Base-by-base conservation (phyloP, 1,140 invertebrate species). In the Bombus waltoni region DNA sequence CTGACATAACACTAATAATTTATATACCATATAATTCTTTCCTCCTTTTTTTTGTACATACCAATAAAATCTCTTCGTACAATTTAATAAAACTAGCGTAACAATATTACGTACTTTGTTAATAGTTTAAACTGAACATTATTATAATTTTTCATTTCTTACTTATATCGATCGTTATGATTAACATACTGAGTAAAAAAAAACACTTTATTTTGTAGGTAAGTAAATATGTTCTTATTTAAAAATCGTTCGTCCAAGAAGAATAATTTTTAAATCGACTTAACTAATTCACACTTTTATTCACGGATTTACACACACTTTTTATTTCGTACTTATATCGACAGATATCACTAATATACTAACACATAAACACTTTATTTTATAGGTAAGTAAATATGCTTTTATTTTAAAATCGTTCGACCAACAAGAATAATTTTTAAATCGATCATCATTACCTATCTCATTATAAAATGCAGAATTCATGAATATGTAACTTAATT, bases 1-100 rank as follows among this genome's bases (percentile, higher is more conserved):
- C 70, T 82, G 74, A 80, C 76, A 72, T 91, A 87, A 90, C 73
- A 80, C 79, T 88, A 85, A 91, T 92, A 74, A 91, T 93, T 91
- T 91, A 88, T 92, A 92, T 92, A 92, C 85, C 73, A 83, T 40
- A 76, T 87, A 80, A 87, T 90, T 87, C 75, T 84, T 86, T 88
- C 66, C 71, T 81, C 78, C 81, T 90, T 87, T 90, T 92, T 92
- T 93, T 93, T 93, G 92, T 93, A 93, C 85, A 92, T 92, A 92
- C 85, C 87, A 92, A 90, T 89, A 92, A 91, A 92, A 90, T 85
- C 86, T 91, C 85, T 91, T 92, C 85, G 85, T 90, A 92, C 84
- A 91, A 81, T 83, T 91, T 88, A 92, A 91, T 88, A 90, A 91
- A 91, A 91, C 81, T 92, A 90, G 81, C 59, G 53, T 83, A 78